Conservation (phyloP, 2,888 invertebrate species). For the Drosophila pegasa region DNA sequence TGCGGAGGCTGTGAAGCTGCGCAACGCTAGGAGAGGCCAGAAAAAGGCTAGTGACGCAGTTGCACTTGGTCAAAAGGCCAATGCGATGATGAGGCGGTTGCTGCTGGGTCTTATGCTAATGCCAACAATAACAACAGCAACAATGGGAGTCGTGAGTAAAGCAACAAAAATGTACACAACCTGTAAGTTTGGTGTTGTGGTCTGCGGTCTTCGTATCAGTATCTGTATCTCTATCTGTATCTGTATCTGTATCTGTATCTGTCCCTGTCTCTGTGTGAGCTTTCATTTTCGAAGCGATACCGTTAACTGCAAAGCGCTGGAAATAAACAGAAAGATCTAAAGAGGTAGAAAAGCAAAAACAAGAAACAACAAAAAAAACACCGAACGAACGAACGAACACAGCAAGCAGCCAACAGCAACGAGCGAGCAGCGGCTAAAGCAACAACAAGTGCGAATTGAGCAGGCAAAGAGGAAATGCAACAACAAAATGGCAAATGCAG, state of each 20-base stretch:
- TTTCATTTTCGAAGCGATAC: conserved; percentile 83
- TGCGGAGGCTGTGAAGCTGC: conserved; percentile 5
- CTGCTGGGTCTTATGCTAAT: conserved; percentile 67
- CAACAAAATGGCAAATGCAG: conserved; percentile 69
- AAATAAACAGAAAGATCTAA: conserved; percentile 65
- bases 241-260: conserved; percentile 29
- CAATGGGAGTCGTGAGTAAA: conserved; percentile 62
- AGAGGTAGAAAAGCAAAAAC: conserved; percentile 43
- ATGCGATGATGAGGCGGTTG: conserved; percentile 46
- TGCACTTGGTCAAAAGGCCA: conserved; percentile 63
- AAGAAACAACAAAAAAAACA: conserved; percentile 41
- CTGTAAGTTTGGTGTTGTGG: conserved; percentile 58
- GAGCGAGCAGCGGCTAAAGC: conserved; percentile 46
- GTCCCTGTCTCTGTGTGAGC: conserved; percentile 67
- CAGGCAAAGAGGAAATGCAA: conserved; percentile 73
- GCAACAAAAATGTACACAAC: conserved; percentile 62
- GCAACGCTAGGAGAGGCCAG: conserved; percentile 19
- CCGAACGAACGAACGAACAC: conserved; percentile 29
- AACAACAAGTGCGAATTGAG: conserved; percentile 74
- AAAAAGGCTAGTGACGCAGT: conserved; percentile 65
- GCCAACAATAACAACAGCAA: conserved; percentile 22
- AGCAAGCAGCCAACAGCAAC: conserved; percentile 49
- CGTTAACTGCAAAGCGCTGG: conserved; percentile 74
- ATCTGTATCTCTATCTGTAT: conserved; percentile 15
- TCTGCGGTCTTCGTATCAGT: conserved; percentile 36